Evolutionary conservation across 2,888 invertebrate species (phyloP).

Genomic region (Seira musarum): DNA sequence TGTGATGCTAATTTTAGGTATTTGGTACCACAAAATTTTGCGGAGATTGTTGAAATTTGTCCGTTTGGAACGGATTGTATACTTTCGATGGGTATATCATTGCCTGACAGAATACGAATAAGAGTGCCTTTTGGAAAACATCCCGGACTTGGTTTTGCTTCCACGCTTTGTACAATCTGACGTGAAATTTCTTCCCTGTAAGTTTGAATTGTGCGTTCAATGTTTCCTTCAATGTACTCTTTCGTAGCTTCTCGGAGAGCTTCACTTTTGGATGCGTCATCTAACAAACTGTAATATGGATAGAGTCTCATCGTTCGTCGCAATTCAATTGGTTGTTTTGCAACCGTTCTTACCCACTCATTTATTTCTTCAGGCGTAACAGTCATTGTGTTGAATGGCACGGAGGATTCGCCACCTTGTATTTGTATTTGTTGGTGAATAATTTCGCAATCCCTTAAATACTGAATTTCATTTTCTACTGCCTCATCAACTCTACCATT

Average conservation of each 20-base stretch:
- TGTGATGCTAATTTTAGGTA: too few species aligned
- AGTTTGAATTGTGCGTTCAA: background rate
- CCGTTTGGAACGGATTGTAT: too few species aligned
- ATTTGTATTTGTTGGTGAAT: background rate
- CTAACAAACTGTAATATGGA: slow-evolving; percentile 16
- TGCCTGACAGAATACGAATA: too few species aligned
- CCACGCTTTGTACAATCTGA: background rate
- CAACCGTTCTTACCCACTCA: background rate
- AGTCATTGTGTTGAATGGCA: background rate
- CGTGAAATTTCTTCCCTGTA: background rate
- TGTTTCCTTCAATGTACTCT: background rate
- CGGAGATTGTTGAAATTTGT: too few species aligned
- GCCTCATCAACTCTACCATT: background rate
- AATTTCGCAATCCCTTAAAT: background rate
- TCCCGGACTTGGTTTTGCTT: background rate
- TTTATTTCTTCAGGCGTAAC: background rate
- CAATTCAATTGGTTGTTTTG: slow-evolving; percentile 10
- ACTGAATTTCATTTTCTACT: background rate
- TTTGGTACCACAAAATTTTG: too few species aligned
- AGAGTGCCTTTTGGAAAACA: slow-evolving; percentile 36
- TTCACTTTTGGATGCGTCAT: background rate
- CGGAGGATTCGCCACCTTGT: background rate
- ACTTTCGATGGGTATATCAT: background rate
- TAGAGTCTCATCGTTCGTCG: background rate
- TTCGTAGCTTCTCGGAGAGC: background rate